Evolutionary conservation across 2,888 invertebrate genomes (phyloP), one percentile per base, ranked within the genome.

Genomic region (Cephus spinipes): DNA sequence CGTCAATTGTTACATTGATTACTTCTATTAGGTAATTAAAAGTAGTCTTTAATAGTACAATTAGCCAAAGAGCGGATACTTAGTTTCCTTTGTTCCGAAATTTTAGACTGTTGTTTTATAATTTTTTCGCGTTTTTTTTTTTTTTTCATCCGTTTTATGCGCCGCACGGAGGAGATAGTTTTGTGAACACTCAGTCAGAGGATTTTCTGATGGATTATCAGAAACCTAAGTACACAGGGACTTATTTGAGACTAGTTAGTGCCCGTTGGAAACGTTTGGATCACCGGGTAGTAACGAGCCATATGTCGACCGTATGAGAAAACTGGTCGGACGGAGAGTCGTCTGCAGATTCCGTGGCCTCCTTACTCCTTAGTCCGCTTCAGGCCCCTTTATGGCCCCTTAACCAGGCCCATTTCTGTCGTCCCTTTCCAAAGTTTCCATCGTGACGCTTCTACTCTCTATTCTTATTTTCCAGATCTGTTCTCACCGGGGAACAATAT

Each of bases 261-360:
- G 9, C 9, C 23, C 9, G 55, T 55, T 55, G 55, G 9, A 55
- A 55, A 55, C 55, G 55, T 55, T 55, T 23, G 55, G 55, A 23
- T 23, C 55, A 55, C 55, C 55, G 55, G 55, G 55, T 55, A 55
- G 55, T 23, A 55, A 35, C 74, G 30, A 84, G 83, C 87, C 88
- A 88, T 87, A 87, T 88, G 88, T 85, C 86, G 86, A 84, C 85
- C 87, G 87, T 86, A 86, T 85, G 87, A 86, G 87, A 79, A 87
- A 87, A 88, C 87, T 87, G 86, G 87, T 86, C 85, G 88, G 83
- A 83, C 12, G 32, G 32, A 83, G 85, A 88, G 81, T 84, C 84
- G 84, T 82, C 86, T 85, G 86, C 85, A 84, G 87, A 87, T 89
- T 87, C 87, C 84, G 87, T 88, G 86, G 88, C 87, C 88, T 88